A percentile compares a stretch with the other conserved stretches of the same genome.
Conservation (phyloP, 2,113 vertebrate genomes). For the human (Homo sapiens) region DNA sequence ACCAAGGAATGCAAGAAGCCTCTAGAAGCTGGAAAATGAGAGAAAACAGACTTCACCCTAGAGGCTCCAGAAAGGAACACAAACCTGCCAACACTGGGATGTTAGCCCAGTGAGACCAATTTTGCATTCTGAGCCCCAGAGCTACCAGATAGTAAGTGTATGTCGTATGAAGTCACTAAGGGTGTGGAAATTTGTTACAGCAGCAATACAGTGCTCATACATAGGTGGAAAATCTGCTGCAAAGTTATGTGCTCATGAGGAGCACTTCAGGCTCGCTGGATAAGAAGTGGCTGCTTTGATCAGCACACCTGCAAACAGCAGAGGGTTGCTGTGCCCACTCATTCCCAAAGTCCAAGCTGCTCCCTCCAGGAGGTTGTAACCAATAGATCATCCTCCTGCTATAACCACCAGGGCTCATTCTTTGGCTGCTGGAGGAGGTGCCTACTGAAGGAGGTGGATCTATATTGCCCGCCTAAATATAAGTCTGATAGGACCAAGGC, state of each 20-base stretch:
- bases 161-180: neutral
- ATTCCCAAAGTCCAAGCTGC: neutral
- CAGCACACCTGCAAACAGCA: neutral
- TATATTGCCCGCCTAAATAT: neutral
- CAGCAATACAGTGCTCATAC: neutral
- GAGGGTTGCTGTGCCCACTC: neutral
- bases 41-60: neutral
- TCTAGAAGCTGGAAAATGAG: neutral
- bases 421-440: neutral
- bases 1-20: neutral
- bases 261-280: neutral
- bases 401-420: neutral
- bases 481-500: neutral
- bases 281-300: neutral
- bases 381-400: neutral
- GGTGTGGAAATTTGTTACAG: neutral
- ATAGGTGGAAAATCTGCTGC: accelerated
- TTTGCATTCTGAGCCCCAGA: neutral
- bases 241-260: neutral
- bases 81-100: neutral
- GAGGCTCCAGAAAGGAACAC: neutral
- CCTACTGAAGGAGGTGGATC: neutral
- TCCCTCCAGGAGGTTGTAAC: neutral
- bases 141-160: neutral
- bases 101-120: neutral